Conservation (phyloP, 2,113 vertebrate genomes). For the Crypturellus undulatus region DNA sequence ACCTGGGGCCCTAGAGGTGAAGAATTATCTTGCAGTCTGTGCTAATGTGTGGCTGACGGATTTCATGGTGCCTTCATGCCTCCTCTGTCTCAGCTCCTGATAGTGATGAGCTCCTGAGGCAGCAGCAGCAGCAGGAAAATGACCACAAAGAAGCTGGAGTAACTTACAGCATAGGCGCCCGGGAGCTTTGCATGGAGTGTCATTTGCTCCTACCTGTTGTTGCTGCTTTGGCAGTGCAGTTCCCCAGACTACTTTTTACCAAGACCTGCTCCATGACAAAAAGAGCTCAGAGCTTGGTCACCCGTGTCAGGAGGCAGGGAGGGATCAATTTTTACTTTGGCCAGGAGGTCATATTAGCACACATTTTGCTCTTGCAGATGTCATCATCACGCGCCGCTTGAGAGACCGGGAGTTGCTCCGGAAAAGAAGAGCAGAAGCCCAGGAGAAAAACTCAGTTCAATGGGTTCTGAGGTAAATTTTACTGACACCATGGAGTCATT, state of each 20-base stretch:
- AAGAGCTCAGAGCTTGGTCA: background rate
- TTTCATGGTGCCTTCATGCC: background rate
- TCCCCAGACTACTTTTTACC: background rate
- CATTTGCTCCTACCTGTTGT: background rate
- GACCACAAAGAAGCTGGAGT: background rate
- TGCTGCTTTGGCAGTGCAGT: background rate
- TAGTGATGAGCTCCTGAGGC: background rate
- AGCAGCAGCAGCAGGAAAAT: background rate
- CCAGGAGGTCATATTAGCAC: background rate
- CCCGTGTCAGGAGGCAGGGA: background rate
- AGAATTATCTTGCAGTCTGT: background rate
- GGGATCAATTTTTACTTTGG: background rate
- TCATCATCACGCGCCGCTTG: constrained; percentile 72
- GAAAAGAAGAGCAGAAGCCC: constrained; percentile 89
- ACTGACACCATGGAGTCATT: background rate
- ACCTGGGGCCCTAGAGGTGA: background rate
- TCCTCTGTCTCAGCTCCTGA: background rate
- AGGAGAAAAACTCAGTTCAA: constrained; percentile 85
- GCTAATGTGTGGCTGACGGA: background rate
- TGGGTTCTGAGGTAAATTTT: constrained; percentile 87
- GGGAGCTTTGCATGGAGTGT: background rate
- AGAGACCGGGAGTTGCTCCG: constrained; percentile 89
- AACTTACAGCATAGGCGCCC: background rate
- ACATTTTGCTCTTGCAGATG: constrained; percentile 48
- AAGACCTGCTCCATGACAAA: background rate